A percentile compares a stretch with the other conserved stretches of the same genome.
These are phyloP conservation scores for Tillus elongatus DNA, from an alignment of 2,888 invertebrate species.

Conservation along the genomic window DNA sequence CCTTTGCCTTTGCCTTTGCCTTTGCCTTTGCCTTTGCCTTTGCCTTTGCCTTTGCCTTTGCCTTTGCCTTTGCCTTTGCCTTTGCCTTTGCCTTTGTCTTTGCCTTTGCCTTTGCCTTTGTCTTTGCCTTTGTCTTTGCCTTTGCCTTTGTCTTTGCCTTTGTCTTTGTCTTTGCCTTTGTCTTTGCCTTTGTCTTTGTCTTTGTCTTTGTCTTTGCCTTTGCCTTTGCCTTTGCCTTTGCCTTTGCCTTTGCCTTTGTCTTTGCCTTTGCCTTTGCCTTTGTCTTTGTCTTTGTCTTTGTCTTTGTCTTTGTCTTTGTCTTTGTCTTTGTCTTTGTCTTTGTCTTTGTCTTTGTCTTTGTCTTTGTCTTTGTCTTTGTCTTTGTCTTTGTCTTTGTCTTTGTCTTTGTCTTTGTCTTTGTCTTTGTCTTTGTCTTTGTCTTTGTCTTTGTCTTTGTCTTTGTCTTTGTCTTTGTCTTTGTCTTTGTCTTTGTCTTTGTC, in stretches of 20 bases:
- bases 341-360: background rate
- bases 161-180: no score
- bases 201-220: no score
- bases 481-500: conserved; percentile 5
- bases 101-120: no score
- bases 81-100: conserved; percentile 1
- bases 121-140: no score
- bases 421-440: conserved; percentile 6
- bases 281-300: background rate
- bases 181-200: no score
- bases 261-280: no score
- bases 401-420: background rate
- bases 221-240: conserved; percentile 1
- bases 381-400: conserved; percentile 5
- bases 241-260: conserved; percentile 2
- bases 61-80: background rate
- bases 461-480: conserved; percentile 4
- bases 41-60: conserved; percentile 2
- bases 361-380: conserved; percentile 7
- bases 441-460: conserved; percentile 5
- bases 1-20: conserved; percentile 1
- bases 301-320: conserved; percentile 3
- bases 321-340: conserved; percentile 5
- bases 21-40: conserved; percentile 4
- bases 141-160: no score